Conservation (phyloP, 2,888 invertebrate species). For the Invenusta paracnida region DNA sequence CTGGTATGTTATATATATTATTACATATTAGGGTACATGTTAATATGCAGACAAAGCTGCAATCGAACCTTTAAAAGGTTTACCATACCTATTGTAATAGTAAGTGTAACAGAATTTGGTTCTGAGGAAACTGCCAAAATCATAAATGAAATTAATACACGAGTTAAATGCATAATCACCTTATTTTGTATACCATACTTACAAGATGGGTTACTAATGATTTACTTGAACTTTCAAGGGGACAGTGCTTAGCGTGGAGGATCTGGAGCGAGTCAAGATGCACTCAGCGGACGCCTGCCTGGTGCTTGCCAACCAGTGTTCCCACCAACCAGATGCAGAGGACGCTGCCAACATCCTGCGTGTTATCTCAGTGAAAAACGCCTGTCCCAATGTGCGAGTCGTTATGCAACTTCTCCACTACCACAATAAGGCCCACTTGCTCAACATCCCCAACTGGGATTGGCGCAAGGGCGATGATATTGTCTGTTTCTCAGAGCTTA, state of each 20-base stretch:
- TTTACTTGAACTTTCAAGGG: too few species aligned
- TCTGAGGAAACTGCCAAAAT: too few species aligned
- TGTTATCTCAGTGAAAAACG: conserved; percentile 99
- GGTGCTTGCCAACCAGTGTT: conserved; percentile 98
- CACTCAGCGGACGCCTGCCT: conserved; percentile 95
- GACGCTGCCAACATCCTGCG: conserved; percentile 99
- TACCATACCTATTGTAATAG: too few species aligned
- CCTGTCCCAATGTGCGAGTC: conserved; percentile 96
- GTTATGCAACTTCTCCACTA: conserved; percentile 99
- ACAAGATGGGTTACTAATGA: too few species aligned
- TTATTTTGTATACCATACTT: too few species aligned
- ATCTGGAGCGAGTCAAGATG: conserved; percentile 83
- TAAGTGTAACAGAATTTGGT: too few species aligned
- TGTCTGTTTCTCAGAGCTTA: conserved; percentile 94
- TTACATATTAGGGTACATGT: too few species aligned
- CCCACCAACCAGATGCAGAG: conserved; percentile 98
- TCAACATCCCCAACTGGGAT: conserved; percentile 99
- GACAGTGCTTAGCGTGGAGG: conserved; percentile 99
- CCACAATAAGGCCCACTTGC: conserved; percentile 98
- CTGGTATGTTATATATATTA: too few species aligned
- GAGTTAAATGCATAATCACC: too few species aligned
- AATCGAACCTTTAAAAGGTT: too few species aligned
- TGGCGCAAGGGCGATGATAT: conserved; percentile 99
- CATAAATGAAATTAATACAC: too few species aligned
- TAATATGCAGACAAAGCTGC: too few species aligned